Base-by-base conservation (phyloP, 2,113 vertebrate genomes). In the Arvicanthis niloticus region DNA sequence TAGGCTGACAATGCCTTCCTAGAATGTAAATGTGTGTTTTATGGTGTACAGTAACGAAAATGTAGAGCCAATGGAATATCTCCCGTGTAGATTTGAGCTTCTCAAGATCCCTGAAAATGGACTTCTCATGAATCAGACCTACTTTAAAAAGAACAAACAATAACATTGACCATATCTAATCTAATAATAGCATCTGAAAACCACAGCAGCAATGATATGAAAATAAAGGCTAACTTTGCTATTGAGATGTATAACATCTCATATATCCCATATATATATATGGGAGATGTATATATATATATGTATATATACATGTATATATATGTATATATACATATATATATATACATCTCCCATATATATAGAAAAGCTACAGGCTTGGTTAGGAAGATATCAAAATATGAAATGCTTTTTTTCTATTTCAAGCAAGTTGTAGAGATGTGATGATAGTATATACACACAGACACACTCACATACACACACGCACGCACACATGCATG, bases 1-100 rank as follows among this genome's bases (percentile, higher is more conserved):
- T 37, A 10, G 60, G 68, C 81, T 16, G n/a, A 13, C 34, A 76
- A 84, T 73, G 48, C 15, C 42, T 93, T 93, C 31, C 40, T 77
- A 53, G 26, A 87, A 80, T 92, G 93, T 60, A 92, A 93, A 67
- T 62, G 56, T 73, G 45, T 60, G 29, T 89, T 93, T 92, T 82
- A 67, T 84, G 75, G 40, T 80, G 24, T 45, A 72, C 17, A 40
- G 76, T 95, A 88, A 73, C 10, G 34, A 73, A 89, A 40, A 93
- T 26, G 60, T 77, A 4, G 88, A 95, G 34, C 3, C 22, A 87
- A 45, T 24, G 73, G 78, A 94, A 48, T 53, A 31, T 22, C 24
- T 37, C 2, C 5, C 51, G 19, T 42, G 34, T 4, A 92, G 17
- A 88, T 81, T 31, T 45, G 53, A 86, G 53, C 34, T 85, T 72